These are phyloP conservation scores for Rana temporaria DNA, from an alignment of 2,113 vertebrate species.

Conservation along the genomic window DNA sequence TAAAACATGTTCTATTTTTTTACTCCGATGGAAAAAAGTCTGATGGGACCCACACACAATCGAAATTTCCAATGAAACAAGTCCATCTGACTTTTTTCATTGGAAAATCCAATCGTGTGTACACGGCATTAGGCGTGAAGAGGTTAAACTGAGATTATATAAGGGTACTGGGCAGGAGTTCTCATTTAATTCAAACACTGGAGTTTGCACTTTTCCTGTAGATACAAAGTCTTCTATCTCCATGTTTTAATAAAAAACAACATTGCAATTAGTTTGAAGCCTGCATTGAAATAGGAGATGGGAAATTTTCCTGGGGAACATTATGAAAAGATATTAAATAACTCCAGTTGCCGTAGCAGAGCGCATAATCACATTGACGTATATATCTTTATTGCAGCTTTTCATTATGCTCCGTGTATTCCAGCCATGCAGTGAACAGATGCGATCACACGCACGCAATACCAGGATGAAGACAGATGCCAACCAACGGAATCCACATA, in stretches of 20 bases:
- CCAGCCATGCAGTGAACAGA: slow-evolving; percentile 70
- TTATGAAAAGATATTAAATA: slow-evolving; percentile 27
- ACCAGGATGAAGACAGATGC: slow-evolving; percentile 73
- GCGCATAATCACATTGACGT: slow-evolving; percentile 59
- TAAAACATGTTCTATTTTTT: too few relatives aligned
- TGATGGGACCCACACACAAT: too few relatives aligned
- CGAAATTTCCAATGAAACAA: too few relatives aligned
- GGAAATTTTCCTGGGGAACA: background rate
- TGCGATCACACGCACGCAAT: slow-evolving; percentile 66
- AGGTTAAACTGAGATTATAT: too few relatives aligned
- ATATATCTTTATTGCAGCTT: slow-evolving; percentile 72
- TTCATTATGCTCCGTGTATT: slow-evolving; percentile 63
- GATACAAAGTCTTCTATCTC: background rate
- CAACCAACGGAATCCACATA: slow-evolving; percentile 66
- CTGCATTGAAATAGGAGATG: background rate
- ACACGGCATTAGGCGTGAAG: too few relatives aligned
- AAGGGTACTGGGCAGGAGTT: too few relatives aligned
- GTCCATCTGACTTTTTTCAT: too few relatives aligned
- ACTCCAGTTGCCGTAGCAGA: slow-evolving; percentile 23
- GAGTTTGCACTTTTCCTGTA: too few relatives aligned
- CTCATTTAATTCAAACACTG: too few relatives aligned
- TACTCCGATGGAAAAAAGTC: too few relatives aligned
- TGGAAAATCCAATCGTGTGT: too few relatives aligned
- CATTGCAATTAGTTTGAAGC: background rate
- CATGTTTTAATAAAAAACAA: background rate